Evolutionary conservation across 2,113 vertebrate species (phyloP), one percentile per base, ranked within the genome.

Genomic region (Narcine bancroftii): DNA sequence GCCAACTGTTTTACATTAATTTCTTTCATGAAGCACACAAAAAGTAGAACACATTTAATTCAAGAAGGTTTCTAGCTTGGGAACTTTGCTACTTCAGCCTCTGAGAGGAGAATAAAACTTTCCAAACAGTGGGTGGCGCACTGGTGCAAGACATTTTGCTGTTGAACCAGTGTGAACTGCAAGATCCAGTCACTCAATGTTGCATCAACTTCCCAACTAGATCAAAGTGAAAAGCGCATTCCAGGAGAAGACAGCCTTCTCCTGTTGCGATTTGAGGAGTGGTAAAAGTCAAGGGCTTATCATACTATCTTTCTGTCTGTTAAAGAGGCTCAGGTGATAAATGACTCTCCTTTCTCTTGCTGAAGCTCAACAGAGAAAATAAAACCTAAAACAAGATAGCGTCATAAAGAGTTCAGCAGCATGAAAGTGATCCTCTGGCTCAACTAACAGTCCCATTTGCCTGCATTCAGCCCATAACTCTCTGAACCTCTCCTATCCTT

Each of bases 91-190:
- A 63, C 56, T 87, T 63, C 53, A 60, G n/a, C 15, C 53, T 36
- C 81, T 19, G 29, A 87, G 81, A 33, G n/a, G 81, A 87, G 7
- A n/a, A n/a, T 87, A 87, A 87, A 63, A 53, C 79, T 39, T n/a
- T 36, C 60, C 53, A 60, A 60, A 87, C 81, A 87, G 81, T 60
- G 81, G 53, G 81, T 87, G 81, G 81, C 81, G 81, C 50, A 87
- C 53, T 87, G 81, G n/a, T 13, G n/a, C 81, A 87, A 53, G n/a
- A 6, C 53, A 87, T 63, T 60, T 87, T 21, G 53, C 33, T 60
- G 33, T 60, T 33, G 33, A n/a, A 60, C 33, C 19, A 60, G 53
- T 60, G 33, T 21, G 53, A 63, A 63, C 53, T 36, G 36, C 2
- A 63, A 19, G 53, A 2, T n/a, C 47, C 33, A 60, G 81, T 33